Evolutionary conservation across 1,140 invertebrate species (phyloP), one percentile per base, ranked within the genome.

Genomic region (Meteorus sp.): DNA sequence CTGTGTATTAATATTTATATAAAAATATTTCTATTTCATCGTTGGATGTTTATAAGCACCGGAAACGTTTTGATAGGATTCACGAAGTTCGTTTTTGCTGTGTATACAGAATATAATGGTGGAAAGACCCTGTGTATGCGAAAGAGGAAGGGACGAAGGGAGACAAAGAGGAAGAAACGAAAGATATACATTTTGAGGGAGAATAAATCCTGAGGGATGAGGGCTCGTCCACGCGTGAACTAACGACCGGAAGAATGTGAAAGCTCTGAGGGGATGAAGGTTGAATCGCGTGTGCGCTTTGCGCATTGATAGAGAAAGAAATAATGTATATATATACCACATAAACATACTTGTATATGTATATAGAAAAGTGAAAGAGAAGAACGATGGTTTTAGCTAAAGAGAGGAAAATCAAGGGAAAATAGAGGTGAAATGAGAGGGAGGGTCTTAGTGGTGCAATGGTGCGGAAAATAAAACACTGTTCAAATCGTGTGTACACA

Each of bases 401-500:
- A 45, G 25, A 45, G 22, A 13, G 20, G 33, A 51, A 59, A 55
- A 39, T 8, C 3, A 39, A 39, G 15, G 35, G 35, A 39, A 39
- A 39, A 39, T 39, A 4, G 22, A 39, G 15, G 25, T 15, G 20
- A 8, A 27, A 44, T 11, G 15, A 52, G 39, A 23, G 17, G 44
- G 13, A 13, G 9, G 15, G 33, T 41, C 35, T 58, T 50, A 62
- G 55, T 47, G 60, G 65, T 71, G 67, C 69, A 69, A 59, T 60
- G 50, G 67, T 67, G 69, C 62, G 64, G 58, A 58, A 67, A 59
- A 59, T 48, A 61, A 64, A 54, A 60, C 50, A 60, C 37, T 54
- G 58, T 54, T 59, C 41, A 60, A 53, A 54, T 20, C 33, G 19
- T 53, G 58, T 59, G 41, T 53, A 54, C 51, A 60, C 29, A 60